Evolutionary conservation across 1,140 invertebrate species (phyloP), one percentile per base, ranked within the genome.

Genomic region (Cotesia typhae): DNA sequence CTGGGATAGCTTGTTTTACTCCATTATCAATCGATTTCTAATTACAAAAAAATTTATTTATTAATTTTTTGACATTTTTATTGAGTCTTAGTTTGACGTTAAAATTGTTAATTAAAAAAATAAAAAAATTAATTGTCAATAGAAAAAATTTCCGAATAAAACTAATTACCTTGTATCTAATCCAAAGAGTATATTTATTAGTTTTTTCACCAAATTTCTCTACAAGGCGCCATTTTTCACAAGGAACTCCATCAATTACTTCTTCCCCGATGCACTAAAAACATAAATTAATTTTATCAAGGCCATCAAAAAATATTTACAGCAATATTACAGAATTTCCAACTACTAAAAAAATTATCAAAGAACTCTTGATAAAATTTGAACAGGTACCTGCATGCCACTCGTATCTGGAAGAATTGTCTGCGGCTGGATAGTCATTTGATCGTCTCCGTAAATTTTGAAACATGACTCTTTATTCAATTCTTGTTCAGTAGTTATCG

Each of bases 161-260:
- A 10, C 51, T 53, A 38, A 63, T 77, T 83, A 89, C 92, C 86
- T 90, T 91, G 73, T 91, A 93, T 68, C 91, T 90, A 73, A 95
- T 89, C 93, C 93, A 96, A 83, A 96, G 89, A 0, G 92, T 94
- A 81, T 98, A 98, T 71, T 93, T 94, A 83, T 95, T 98, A 2
- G 90, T 88, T 87, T 96, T 97, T 55, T 94, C 90, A 0, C 92
- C 94, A 61, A 91, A 87, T 1, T 84, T 89, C 69, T 91, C 85
- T 36, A 90, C 88, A 70, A 92, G 86, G 35, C 89, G 87, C 92
- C 95, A 98, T 85, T 94, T 93, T 75, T 96, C 91, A 75, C 91
- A 90, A 6, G 87, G 83, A 5, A 88, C 83, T 53, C 92, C 92
- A 76, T 91, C 83, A 72, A 93, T 88, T 4, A 89, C 88, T 77